Evolutionary conservation across 1,140 invertebrate genomes (phyloP).

Genomic region (Panagrolaimus sp.): DNA sequence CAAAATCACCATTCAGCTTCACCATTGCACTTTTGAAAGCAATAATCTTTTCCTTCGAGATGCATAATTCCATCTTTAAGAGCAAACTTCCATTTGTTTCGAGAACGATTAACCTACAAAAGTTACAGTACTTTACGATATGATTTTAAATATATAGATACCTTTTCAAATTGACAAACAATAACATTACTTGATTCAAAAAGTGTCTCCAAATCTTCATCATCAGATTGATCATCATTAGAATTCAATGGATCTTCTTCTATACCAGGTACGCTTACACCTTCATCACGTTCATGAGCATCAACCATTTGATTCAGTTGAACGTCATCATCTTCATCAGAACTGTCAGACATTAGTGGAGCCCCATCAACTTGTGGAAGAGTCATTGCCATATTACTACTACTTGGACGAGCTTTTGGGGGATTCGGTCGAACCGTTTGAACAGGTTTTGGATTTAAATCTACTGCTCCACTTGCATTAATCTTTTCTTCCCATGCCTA

Average conservation of each 20-base stretch:
- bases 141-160: constrained; percentile 23
- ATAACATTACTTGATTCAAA: constrained; percentile 98
- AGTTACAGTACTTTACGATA: no score
- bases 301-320: constrained; percentile 29
- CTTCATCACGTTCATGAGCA: constrained; percentile 21
- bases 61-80: constrained; percentile 99
- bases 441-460: constrained; percentile 46
- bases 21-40: constrained; percentile 95
- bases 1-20: constrained; percentile 96
- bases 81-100: constrained; percentile 99
- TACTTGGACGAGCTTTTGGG: background rate
- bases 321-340: constrained; percentile 46
- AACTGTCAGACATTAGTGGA: constrained; percentile 48
- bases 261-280: constrained; percentile 15
- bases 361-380: constrained; percentile 48
- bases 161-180: constrained; percentile 98
- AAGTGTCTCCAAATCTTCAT: constrained; percentile 86
- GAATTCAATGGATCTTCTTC: constrained; percentile 83
- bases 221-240: constrained; percentile 85
- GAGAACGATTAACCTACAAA: constrained; percentile 81
- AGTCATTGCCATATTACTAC: background rate
- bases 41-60: constrained; percentile 90
- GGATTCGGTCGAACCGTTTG: background rate
- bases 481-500: constrained; percentile 56
- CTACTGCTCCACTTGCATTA: constrained; percentile 47